Evolutionary conservation across 1,140 invertebrate genomes (phyloP).

Genomic region (Asbolus verrucosus): DNA sequence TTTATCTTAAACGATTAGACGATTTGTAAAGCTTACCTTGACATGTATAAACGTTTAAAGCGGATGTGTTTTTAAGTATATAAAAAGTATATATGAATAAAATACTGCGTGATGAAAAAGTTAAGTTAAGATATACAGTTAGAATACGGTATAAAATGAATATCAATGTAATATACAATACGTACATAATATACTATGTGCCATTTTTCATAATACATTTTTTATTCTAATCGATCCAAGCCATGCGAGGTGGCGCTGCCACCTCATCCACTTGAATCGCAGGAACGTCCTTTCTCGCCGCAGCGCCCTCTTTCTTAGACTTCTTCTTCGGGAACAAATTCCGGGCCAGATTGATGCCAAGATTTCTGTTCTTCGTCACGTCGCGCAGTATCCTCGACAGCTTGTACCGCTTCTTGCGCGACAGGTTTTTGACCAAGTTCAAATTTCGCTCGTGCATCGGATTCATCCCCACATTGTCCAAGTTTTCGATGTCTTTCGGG

Average conservation of each 20-base stretch:
- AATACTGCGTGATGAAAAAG: constrained; percentile 64
- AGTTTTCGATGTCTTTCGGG: constrained; percentile 62
- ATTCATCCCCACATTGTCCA: constrained; percentile 70
- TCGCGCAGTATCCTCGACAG: constrained; percentile 59
- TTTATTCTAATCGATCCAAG: constrained; percentile 56
- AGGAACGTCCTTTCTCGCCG: background rate
- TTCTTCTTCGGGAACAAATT: constrained; percentile 54
- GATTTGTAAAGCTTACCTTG: constrained; percentile 61
- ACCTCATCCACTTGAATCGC: background rate
- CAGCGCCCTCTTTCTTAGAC: background rate
- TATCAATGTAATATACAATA: constrained; percentile 67
- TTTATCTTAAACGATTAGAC: constrained; percentile 55
- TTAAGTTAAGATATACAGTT: constrained; percentile 64
- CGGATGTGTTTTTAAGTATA: constrained; percentile 65
- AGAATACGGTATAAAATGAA: constrained; percentile 64
- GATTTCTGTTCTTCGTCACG: constrained; percentile 60
- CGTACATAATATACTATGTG: constrained; percentile 67
- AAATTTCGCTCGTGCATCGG: constrained; percentile 67
- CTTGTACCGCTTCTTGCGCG: constrained; percentile 53
- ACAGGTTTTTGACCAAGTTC: constrained; percentile 55
- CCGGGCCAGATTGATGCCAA: constrained; percentile 57
- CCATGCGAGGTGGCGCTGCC: constrained; percentile 39
- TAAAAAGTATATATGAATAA: constrained; percentile 64
- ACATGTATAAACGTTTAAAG: constrained; percentile 64
- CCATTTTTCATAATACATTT: constrained; percentile 63